phyloP scores from a whole-genome alignment of 2,797 vertebrate species.

The Ceyx erithaca region DNA sequence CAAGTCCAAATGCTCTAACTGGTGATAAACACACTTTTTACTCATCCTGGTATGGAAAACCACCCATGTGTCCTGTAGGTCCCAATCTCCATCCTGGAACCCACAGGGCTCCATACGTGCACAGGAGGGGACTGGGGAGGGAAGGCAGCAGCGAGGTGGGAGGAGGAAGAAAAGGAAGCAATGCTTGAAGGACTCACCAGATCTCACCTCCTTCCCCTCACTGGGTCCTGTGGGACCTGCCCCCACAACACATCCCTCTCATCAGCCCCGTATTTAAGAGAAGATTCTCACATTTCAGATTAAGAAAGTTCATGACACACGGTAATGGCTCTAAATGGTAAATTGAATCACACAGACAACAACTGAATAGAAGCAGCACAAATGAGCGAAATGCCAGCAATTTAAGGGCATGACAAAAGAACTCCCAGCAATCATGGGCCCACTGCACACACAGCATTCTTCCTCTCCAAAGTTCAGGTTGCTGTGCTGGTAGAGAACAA shows the following conservation, averaged over 20 bases:
- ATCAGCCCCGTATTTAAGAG: background rate
- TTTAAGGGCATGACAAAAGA: constrained; percentile 22
- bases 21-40: background rate
- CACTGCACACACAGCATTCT: background rate
- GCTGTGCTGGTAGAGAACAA: background rate
- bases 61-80: fast-evolving
- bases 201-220: background rate
- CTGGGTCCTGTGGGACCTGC: constrained; percentile 25
- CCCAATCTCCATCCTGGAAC: background rate
- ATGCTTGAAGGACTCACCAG: background rate
- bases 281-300: constrained; percentile 58
- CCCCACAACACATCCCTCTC: constrained; percentile 21
- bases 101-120: background rate
- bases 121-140: background rate
- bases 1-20: background rate
- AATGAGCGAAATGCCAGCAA: constrained; percentile 39
- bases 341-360: constrained; percentile 64
- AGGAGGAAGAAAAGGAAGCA: background rate
- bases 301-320: constrained; percentile 57
- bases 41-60: background rate
- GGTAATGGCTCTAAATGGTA: constrained; percentile 61
- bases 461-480: background rate
- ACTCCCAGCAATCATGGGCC: background rate
- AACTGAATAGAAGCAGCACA: constrained; percentile 35
- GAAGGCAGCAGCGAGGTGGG: background rate